Base-by-base conservation (phyloP, 2,888 invertebrate species). In the Julus scanicus region DNA sequence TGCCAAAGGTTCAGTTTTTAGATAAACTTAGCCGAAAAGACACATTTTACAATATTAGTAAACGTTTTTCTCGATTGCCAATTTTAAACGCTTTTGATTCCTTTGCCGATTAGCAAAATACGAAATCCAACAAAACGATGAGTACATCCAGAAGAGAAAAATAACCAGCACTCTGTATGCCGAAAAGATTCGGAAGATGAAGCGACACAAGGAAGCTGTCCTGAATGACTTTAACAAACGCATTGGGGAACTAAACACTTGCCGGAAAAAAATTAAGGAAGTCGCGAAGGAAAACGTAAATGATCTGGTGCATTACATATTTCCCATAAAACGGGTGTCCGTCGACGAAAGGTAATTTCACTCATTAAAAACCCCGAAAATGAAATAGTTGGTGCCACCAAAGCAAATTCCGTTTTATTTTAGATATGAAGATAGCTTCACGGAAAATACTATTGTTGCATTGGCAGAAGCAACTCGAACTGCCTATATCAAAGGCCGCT, bases 401-500 rank as follows among this genome's bases (percentile, higher is more conserved):
- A 29, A 29, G 29, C 29, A 29, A 29, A 29, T 29, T 29, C 29
- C 29, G 0, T 29, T 29, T 29, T 29, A 29, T 29, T 29, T 29
- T 29, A 29, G 29, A 29, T 29, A 83, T 87, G 88, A 86, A 13
- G 91, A 91, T 87, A 91, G 90, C 87, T 90, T 91, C 90, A 91
- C 90, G 86, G 91, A 92, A 89, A 93, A 93, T 89, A 94, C 94
- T 9, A 93, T 94, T 86, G 93, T 93, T 87, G 94, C 94, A 0
- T 91, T 95, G 92, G 95, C 95, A 13, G 96, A 96, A 91, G 96
- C 96, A 49, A 94, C 95, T 86, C 95, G 96, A 92, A 95, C 92
- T 2, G 94, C 96, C 89, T 95, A 97, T 92, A 94, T 97, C 91
- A 93, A 96, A 92, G 95, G 96, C 91, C 95, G 94, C 90, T 96